Evolutionary conservation across 2,797 vertebrate genomes (phyloP).

Genomic region (Distichodus sexfasciatus): DNA sequence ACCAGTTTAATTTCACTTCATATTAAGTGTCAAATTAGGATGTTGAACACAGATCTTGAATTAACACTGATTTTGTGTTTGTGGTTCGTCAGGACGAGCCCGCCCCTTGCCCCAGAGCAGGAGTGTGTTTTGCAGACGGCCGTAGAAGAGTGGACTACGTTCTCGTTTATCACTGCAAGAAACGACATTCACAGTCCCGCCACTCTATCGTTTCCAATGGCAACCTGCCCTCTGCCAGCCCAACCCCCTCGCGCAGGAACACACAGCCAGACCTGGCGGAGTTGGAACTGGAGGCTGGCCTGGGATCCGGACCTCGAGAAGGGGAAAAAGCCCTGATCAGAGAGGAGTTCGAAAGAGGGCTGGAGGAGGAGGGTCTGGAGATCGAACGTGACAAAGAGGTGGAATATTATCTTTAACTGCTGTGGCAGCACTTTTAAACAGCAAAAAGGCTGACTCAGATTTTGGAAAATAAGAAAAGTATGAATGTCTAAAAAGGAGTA

Average conservation of each 20-base stretch:
- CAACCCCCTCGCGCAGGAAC: conserved; percentile 47
- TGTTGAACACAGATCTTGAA: too few relatives aligned
- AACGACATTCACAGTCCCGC: conserved; percentile 55
- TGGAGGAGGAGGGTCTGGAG: conserved; percentile 86
- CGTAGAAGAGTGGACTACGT: conserved; percentile 92
- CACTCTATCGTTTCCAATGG: conserved; percentile 79
- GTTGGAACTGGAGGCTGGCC: conserved; percentile 62
- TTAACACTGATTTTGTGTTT: background rate
- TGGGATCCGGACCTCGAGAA: conserved; percentile 76
- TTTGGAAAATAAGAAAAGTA: too few relatives aligned
- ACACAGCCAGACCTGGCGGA: conserved; percentile 55
- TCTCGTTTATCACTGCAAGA: conserved; percentile 87
- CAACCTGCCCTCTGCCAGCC: conserved; percentile 54
- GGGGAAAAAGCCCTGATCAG: conserved; percentile 83
- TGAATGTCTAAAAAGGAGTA: too few relatives aligned
- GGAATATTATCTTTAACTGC: conserved; percentile 51
- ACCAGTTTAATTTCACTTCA: too few relatives aligned
- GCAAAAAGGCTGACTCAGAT: too few relatives aligned
- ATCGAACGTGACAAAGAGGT: conserved; percentile 92
- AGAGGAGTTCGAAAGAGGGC: conserved; percentile 86
- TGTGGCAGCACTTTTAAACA: too few relatives aligned
- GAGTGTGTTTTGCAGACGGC: conserved; percentile 84
- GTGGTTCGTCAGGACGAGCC: conserved; percentile 59
- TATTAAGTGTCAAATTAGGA: too few relatives aligned
- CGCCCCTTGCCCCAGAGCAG: conserved; percentile 67